Evolutionary conservation across 2,797 vertebrate genomes (phyloP).

Genomic region (Psittacula echo): DNA sequence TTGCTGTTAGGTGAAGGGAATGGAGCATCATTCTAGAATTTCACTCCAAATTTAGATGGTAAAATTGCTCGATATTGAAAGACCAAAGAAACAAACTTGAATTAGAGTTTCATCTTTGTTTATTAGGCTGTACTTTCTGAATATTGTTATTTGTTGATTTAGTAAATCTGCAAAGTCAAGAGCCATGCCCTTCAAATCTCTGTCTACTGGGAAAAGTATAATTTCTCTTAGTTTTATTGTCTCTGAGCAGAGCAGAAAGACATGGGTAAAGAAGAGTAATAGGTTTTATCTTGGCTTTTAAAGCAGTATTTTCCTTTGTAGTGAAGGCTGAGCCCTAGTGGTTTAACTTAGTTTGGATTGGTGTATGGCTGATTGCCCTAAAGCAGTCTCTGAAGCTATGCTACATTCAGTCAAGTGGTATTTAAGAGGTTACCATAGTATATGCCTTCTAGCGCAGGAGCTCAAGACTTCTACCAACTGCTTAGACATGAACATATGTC

Average conservation of each 20-base stretch:
- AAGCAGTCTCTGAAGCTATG: neutral
- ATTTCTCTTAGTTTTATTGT: neutral
- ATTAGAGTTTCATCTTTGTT: neutral
- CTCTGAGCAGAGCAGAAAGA: neutral
- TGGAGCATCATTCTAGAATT: neutral
- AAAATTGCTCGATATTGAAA: neutral
- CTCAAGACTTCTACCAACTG: neutral
- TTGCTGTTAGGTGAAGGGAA: neutral
- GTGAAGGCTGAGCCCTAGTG: neutral
- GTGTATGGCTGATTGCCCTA: neutral
- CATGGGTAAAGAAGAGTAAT: neutral
- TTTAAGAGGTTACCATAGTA: neutral
- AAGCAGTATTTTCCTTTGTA: neutral
- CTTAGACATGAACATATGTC: neutral
- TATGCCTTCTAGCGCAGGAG: neutral
- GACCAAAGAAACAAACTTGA: neutral
- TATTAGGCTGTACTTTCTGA: neutral
- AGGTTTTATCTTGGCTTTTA: neutral
- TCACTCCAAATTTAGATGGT: neutral
- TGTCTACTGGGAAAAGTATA: neutral
- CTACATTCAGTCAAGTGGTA: neutral
- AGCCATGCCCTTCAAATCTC: neutral
- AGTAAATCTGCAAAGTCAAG: neutral
- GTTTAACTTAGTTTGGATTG: neutral
- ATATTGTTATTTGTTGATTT: neutral